A percentile compares a stretch with the other conserved stretches of the same genome.
phyloP scores from a whole-genome alignment of 2,797 vertebrate species.

The Fistularia commersonii region DNA sequence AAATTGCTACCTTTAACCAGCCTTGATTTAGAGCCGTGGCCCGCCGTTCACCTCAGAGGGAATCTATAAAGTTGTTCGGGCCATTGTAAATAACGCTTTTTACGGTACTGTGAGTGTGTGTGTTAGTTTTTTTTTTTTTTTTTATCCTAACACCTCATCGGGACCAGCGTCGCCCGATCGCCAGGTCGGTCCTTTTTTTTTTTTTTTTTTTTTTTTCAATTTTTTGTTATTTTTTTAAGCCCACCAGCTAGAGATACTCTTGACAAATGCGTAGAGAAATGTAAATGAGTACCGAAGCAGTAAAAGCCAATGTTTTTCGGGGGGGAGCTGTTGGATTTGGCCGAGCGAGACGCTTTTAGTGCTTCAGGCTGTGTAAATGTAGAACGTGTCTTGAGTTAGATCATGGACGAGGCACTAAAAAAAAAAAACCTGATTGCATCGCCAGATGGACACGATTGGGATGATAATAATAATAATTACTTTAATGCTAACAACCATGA shows the following conservation, averaged over 20 bases:
- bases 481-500: too few species aligned
- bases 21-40: constrained; percentile 61
- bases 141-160: constrained; percentile 53
- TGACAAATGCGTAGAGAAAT: constrained; percentile 59
- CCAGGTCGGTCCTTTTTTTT: constrained; percentile 13
- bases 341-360: constrained; percentile 24
- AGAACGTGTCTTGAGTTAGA: constrained; percentile 45
- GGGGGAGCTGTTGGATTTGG: constrained; percentile 56
- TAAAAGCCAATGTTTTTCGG: constrained; percentile 52
- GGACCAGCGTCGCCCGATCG: constrained; percentile 38
- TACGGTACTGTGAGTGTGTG: constrained; percentile 27
- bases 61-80: constrained; percentile 65
- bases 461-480: too few species aligned
- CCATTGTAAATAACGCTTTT: constrained; percentile 67
- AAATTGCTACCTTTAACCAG: constrained; percentile 48
- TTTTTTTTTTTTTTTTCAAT: constrained; percentile 21
- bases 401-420: constrained; percentile 29
- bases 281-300: constrained; percentile 55
- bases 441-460: constrained; percentile 32
- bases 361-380: constrained; percentile 50
- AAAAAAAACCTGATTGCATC: constrained; percentile 36
- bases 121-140: constrained; percentile 8
- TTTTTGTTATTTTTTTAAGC: too few species aligned
- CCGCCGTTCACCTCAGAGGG: constrained; percentile 58
- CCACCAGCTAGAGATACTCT: constrained; percentile 36